These are phyloP conservation scores for Polyergus mexicanus DNA, from an alignment of 1,140 invertebrate species.

Conservation along the genomic window DNA sequence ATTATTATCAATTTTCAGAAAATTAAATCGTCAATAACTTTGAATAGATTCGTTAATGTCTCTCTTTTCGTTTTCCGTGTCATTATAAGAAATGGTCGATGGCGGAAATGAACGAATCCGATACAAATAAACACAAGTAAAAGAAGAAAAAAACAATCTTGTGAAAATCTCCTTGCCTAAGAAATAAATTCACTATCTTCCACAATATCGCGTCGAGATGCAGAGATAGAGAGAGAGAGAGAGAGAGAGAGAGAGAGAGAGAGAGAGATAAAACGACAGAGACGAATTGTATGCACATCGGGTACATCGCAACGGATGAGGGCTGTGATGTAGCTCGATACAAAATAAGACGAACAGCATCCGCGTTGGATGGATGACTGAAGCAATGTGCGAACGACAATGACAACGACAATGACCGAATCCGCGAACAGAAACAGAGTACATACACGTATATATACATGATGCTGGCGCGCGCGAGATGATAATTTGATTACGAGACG, in stretches of 20 bases:
- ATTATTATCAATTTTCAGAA: not conserved
- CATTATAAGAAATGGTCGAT: not conserved
- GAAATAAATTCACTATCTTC: conserved; percentile 39
- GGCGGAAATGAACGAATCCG: not conserved
- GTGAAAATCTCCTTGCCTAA: not conserved
- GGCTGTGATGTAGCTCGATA: conserved; percentile 36
- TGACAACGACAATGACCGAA: conserved; percentile 13
- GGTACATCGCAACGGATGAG: conserved; percentile 21
- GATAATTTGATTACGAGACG: conserved; percentile 47
- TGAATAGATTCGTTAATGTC: not conserved
- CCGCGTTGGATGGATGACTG: conserved; percentile 12
- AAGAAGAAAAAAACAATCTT: not conserved
- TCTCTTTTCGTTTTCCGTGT: not conserved
- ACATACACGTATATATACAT: conserved; percentile 1
- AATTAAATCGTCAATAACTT: conserved; percentile 7
- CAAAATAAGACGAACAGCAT: conserved; percentile 57
- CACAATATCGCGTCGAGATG: not conserved
- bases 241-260: not conserved
- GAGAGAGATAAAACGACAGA: not conserved
- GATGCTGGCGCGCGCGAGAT: conserved; percentile 35
- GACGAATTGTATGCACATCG: conserved; percentile 36
- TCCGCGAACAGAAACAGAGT: not conserved
- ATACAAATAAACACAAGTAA: not conserved
- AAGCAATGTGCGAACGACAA: conserved; percentile 46
- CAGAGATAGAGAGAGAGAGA: too few species aligned